Evolutionary conservation across 2,888 invertebrate species (phyloP).

Genomic region (Nowickia ferox): DNA sequence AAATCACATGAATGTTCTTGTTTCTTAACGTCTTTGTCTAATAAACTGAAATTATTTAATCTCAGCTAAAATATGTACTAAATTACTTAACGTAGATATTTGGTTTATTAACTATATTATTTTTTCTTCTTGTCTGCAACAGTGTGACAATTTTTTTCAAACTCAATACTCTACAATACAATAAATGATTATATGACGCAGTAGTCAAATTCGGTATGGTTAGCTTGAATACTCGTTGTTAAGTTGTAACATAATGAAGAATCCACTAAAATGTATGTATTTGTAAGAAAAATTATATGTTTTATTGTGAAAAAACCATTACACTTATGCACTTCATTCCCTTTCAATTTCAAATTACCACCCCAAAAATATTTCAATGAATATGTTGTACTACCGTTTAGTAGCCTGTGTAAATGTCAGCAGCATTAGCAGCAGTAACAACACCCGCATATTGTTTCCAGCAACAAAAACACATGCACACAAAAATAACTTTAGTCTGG

Average conservation of each 20-base stretch:
- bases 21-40: slow-evolving; percentile 34
- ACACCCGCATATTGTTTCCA: slow-evolving; percentile 67
- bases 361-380: slow-evolving; percentile 43
- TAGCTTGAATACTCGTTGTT: too few species aligned
- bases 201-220: too few species aligned
- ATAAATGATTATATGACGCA: too few species aligned
- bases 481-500: slow-evolving; percentile 60
- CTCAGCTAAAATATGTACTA: slow-evolving; percentile 44
- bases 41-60: slow-evolving; percentile 63
- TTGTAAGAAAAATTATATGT: neutral
- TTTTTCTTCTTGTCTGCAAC: slow-evolving; percentile 1
- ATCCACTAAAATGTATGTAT: neutral
- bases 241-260: too few species aligned
- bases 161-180: neutral
- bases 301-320: neutral
- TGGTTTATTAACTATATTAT: slow-evolving; percentile 43
- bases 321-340: neutral
- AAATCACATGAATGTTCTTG: slow-evolving; percentile 13
- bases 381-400: slow-evolving; percentile 42
- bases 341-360: slow-evolving; percentile 39
- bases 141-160: neutral
- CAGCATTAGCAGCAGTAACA: slow-evolving; percentile 54
- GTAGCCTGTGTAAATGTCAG: slow-evolving; percentile 70
- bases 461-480: slow-evolving; percentile 29
- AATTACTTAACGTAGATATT: slow-evolving; percentile 43